Percentiles rank a stretch among this genome's conserved stretches.
Evolutionary conservation across 2,113 vertebrate genomes (phyloP).

Genomic region (Chaetodon auriga): DNA sequence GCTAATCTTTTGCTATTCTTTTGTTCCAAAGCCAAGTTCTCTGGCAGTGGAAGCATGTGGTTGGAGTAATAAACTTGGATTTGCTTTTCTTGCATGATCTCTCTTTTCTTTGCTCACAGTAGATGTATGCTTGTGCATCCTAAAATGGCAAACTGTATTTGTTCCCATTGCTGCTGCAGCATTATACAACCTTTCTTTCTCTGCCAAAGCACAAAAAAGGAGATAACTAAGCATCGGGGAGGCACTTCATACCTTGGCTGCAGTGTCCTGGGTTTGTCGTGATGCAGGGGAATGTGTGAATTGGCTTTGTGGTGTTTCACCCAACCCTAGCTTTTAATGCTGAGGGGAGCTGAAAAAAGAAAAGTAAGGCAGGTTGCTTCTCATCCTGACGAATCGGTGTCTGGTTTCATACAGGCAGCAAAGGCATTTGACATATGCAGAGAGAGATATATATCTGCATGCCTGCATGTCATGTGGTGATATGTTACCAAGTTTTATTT

Average conservation of each 20-base stretch:
- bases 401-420: conserved; percentile 30
- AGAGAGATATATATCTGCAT: neutral
- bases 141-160: conserved; percentile 34
- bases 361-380: conserved; percentile 16
- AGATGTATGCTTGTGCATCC: conserved; percentile 6
- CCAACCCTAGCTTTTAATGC: conserved; percentile 15
- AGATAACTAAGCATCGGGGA: conserved; percentile 31
- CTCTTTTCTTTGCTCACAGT: conserved; percentile 35
- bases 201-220: conserved; percentile 28
- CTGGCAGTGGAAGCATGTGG: conserved; percentile 56
- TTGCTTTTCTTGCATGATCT: conserved; percentile 29
- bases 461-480: neutral
- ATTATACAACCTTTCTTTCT: conserved; percentile 14
- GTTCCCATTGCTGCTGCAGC: conserved; percentile 26
- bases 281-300: conserved; percentile 25
- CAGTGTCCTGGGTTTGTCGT: conserved; percentile 37
- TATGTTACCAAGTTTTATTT: neutral
- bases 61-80: conserved; percentile 48
- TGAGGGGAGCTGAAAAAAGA: neutral
- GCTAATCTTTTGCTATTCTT: conserved; percentile 56
- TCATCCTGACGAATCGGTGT: conserved; percentile 25
- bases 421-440: neutral
- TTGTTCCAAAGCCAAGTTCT: conserved; percentile 59
- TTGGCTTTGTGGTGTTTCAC: conserved; percentile 34
- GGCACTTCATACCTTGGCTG: conserved; percentile 31